phyloP scores from a whole-genome alignment of 2,797 vertebrate species.

The Gobio occitaniae region DNA sequence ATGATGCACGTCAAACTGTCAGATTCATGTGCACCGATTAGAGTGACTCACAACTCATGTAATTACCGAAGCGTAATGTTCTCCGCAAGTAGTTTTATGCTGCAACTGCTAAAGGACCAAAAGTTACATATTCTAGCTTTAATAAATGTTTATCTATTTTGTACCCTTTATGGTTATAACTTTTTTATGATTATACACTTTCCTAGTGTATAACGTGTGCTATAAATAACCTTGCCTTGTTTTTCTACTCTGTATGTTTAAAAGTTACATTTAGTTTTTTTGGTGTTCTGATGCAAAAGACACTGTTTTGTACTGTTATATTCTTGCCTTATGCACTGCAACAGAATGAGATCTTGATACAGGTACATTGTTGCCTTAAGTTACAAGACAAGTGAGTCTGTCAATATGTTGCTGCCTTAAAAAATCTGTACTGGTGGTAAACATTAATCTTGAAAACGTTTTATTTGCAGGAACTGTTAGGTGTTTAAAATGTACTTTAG shows the following conservation, averaged over 20 bases:
- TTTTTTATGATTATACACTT: too few relatives aligned
- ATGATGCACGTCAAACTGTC: too few relatives aligned
- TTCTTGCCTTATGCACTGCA: not conserved
- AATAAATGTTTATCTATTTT: too few relatives aligned
- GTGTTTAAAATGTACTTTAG: not conserved
- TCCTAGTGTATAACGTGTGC: not conserved
- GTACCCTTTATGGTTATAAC: too few relatives aligned
- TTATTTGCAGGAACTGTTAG: too few relatives aligned
- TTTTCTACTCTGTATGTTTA: not conserved
- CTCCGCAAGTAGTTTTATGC: too few relatives aligned
- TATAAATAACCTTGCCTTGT: not conserved
- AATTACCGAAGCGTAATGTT: too few relatives aligned
- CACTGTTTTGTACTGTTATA: not conserved
- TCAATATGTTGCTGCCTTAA: not conserved
- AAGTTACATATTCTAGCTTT: too few relatives aligned
- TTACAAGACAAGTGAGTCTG: not conserved
- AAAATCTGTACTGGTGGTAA: too few relatives aligned
- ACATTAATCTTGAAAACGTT: too few relatives aligned
- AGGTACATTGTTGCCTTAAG: not conserved
- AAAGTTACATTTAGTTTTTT: not conserved
- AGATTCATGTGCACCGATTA: too few relatives aligned
- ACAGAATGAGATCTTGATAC: not conserved
- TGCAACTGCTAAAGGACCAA: not conserved
- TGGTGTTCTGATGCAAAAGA: not conserved
- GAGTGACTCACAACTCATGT: too few relatives aligned